phyloP scores from a whole-genome alignment of 2,113 vertebrate species.

The Trematomus loennbergii region DNA sequence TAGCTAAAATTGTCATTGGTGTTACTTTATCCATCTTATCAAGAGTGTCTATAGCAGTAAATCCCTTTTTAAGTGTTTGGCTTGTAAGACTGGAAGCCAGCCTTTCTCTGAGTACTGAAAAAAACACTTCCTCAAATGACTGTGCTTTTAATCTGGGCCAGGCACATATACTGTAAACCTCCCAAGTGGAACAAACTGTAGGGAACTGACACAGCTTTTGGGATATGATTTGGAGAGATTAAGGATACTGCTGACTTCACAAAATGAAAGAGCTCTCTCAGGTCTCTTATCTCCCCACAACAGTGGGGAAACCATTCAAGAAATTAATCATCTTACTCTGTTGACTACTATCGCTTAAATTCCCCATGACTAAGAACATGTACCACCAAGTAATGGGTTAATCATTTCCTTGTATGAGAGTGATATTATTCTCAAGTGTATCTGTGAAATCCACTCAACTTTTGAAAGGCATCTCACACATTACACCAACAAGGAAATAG shows the following conservation, averaged over 20 bases:
- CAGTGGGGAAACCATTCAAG: slow-evolving; percentile 8
- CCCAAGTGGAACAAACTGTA: slow-evolving; percentile 28
- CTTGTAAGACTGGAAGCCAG: slow-evolving; percentile 1
- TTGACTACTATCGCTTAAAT: slow-evolving; percentile 35
- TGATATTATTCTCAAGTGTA: slow-evolving; percentile 29
- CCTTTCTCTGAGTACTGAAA: neutral
- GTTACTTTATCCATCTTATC: neutral
- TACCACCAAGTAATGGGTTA: slow-evolving; percentile 31
- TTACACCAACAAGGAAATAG: slow-evolving; percentile 39
- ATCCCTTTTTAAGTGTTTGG: slow-evolving; percentile 3
- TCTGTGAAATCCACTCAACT: slow-evolving; percentile 48
- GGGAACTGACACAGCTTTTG: slow-evolving; percentile 5
- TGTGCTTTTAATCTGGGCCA: slow-evolving; percentile 41
- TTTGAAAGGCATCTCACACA: slow-evolving; percentile 21
- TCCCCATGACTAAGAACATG: slow-evolving; percentile 23
- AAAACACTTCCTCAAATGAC: slow-evolving; percentile 12
- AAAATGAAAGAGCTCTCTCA: slow-evolving; percentile 29
- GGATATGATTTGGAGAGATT: slow-evolving; percentile 14
- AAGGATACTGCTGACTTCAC: slow-evolving; percentile 23
- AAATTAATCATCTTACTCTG: slow-evolving; percentile 40
- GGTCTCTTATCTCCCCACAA: slow-evolving; percentile 14
- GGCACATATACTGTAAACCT: slow-evolving; percentile 6
- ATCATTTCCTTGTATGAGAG: slow-evolving; percentile 21
- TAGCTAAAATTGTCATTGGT: neutral
- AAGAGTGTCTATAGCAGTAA: neutral